Conservation (phyloP, 2,113 vertebrate species). For the Pangasianodon gigas region DNA sequence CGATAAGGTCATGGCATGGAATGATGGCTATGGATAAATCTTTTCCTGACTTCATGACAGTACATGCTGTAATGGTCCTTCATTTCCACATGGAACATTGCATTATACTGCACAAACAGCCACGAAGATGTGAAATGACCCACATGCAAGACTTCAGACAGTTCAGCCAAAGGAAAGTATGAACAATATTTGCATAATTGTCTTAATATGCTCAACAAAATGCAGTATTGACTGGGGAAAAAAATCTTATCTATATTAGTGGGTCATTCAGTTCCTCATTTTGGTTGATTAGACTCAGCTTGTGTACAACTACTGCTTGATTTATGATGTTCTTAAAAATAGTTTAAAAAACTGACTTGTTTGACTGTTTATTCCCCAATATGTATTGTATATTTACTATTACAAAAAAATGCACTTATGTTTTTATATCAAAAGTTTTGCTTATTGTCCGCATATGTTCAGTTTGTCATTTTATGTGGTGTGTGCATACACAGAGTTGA, state of each 20-base stretch:
- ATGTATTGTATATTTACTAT: background rate
- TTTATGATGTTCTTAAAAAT: background rate
- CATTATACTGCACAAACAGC: conserved; percentile 4
- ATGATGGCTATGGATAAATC: conserved; percentile 73
- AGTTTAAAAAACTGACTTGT: background rate
- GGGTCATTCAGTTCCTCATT: background rate
- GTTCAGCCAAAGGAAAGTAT: background rate
- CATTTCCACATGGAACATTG: conserved; percentile 8
- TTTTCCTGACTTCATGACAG: background rate
- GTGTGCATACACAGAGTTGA: background rate
- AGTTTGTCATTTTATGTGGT: background rate
- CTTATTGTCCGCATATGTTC: background rate
- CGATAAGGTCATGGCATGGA: conserved; percentile 95
- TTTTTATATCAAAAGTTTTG: conserved; percentile 25
- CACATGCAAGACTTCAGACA: conserved; percentile 2
- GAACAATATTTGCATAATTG: background rate
- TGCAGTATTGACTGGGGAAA: conserved; percentile 20
- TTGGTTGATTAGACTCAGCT: background rate
- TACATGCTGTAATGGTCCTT: conserved; percentile 34
- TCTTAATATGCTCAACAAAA: conserved; percentile 2
- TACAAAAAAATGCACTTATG: conserved; percentile 12
- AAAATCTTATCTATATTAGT: background rate
- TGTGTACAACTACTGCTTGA: background rate
- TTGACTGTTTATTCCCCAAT: background rate
- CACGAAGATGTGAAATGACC: background rate